Evolutionary conservation across 2,888 invertebrate genomes (phyloP), one percentile per base, ranked within the genome.

Genomic region (Dichetophora obliterata): DNA sequence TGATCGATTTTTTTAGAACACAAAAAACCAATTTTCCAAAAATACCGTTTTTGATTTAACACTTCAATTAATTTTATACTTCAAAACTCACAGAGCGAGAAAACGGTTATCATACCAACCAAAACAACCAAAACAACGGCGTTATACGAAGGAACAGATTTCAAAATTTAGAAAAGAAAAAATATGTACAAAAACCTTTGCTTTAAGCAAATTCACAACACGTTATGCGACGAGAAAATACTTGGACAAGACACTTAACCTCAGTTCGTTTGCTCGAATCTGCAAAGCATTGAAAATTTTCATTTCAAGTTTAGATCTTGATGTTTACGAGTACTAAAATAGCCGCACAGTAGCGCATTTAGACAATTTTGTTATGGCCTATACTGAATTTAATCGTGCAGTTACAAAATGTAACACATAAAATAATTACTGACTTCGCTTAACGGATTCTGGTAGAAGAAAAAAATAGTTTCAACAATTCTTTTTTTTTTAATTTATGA

Each of bases 121-220:
- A 63, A 34, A 31, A 63, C 31, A 31, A 63, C 31, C 31, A n/a
- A 31, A n/a, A n/a, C 63, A 63, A 63, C 57, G 14, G 31, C 27
- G 34, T n/a, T n/a, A 22, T 37, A 37, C 27, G 5, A 19, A 65
- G 19, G 43, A 65, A 22, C 34, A 11, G 19, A 37, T 65, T 43
- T 34, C 1, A 14, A 19, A 65, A 65, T 34, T 19, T 34, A 37
- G 34, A 37, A 65, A 59, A 59, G 22, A 24, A 52, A 69, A 69
- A 69, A 1, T 37, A 34, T 3, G 43, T 50, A 69, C 14, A 16
- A 34, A 37, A 22, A 37, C 85, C 86, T 85, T 82, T 83, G 86
- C 80, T 76, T 82, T 82, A 79, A 82, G 83, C 84, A 84, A 85
- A 80, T 83, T 84, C 85, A 85, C 83, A 84, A 84, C 82, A 81